Evolutionary conservation across 2,113 vertebrate genomes (phyloP), one percentile per base, ranked within the genome.

Genomic region (Hyla sarda): DNA sequence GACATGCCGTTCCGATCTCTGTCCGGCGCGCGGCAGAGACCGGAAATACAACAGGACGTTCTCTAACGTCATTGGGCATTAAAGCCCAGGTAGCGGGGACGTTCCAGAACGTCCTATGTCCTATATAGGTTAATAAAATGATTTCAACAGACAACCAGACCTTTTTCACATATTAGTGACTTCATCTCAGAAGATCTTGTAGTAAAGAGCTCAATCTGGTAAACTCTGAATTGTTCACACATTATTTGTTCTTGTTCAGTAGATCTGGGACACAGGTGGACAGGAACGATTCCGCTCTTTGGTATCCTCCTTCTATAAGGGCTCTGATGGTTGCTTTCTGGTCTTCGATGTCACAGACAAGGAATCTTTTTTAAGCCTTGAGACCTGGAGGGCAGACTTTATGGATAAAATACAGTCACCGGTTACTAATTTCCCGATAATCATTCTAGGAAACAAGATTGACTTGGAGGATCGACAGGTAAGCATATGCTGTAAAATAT

Each of bases 181-280:
- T 1, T 23, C 1, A n/a, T 23, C 56, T 17, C 23, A 58, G 19
- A 56, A 17, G 23, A 23, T 23, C 8, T n/a, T 58, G 19, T 58
- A 58, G 19, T 8, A 25, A 25, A 25, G 58, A 62, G 9, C 60
- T 65, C 12, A 30, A 11, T 28, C 60, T 65, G 25, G n/a, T 14
- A 14, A 28, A 30, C n/a, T 28, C 12, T 28, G 25, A 65, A 23
- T 30, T 65, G 1, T 12, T 60, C 21, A 23, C 19, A 4, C 3
- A 25, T 1, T 60, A 30, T 28, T 1, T 47, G 16, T 77, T 54
- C 50, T 77, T 25, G 23, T 88, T 48, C 28, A 7, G 10, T 88
- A 96, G 95, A 95, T 95, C 87, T 96, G 95, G 95, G 95, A 96
- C 90, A 96, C 95, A 0, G 95, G 95, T 0, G 95, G 95, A 32